Base-by-base conservation (phyloP, 2,888 invertebrate genomes). In the Calameuta idolon region DNA sequence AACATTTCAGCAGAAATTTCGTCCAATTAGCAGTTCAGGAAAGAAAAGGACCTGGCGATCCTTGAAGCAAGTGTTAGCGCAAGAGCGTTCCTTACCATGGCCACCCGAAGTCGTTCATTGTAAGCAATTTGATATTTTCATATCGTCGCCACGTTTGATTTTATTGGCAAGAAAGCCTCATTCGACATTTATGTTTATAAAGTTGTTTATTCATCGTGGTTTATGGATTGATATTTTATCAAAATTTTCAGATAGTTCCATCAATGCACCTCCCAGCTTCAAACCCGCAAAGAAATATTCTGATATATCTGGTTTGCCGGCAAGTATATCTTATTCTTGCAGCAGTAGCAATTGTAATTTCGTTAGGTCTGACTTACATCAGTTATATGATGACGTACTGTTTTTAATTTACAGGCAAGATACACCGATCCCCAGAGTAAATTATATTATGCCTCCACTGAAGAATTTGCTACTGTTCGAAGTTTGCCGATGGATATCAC, bases 371-470 rank as follows among this genome's bases (percentile, higher is more conserved):
- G 15, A 15, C 5, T 40, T 40, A 15, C 5, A 40, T 40, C 40
- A 40, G 40, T 40, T 40, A 4, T 40, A 40, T 40, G 15, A 15
- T 9, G 2, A 23, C 2, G 9, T 15, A 55, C 9, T 55, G 55
- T 55, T 23, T 23, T 55, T 23, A 31, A 71, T 83, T 87, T 90
- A 82, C 89, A 94, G 94, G 95, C 98, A 34, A 96, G 96, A 23
- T 98, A 98, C 88, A 96, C 96, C 83, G 98, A 98, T 92, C 97
- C 98, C 4, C 97, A 97, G 89, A 97, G 97, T 0, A 97, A 98
- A 89, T 92, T 98, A 11, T 94, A 95, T 82, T 98, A 95, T 90
- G 95, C 97, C 75, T 96, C 96, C 90, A 94, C 95, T 73, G 98
- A 98, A 85, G 98, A 98, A 91, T 98, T 97, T 92, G 93, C 95